A percentile compares a stretch with the other conserved stretches of the same genome.
Evolutionary conservation across 2,888 invertebrate species (phyloP).

Genomic region (Torymus texanus): DNA sequence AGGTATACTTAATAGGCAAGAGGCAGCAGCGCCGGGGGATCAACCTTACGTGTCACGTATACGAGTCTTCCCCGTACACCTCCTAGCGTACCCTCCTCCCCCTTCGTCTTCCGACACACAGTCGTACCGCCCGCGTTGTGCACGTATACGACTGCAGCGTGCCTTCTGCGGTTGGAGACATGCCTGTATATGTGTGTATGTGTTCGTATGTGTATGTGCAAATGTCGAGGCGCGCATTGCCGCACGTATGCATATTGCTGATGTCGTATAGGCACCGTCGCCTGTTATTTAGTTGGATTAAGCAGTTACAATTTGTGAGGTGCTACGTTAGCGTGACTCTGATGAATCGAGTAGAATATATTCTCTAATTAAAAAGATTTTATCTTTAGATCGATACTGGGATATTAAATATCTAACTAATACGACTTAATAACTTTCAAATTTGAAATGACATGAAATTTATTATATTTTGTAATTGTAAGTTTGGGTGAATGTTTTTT

Average conservation of each 20-base stretch:
- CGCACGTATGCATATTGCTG: slow-evolving; percentile 22
- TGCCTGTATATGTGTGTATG: background rate
- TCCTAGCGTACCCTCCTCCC: too few relatives aligned
- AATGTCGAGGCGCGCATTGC: background rate
- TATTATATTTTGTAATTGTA: too few relatives aligned
- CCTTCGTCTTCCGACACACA: too few relatives aligned
- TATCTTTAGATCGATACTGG: too few relatives aligned
- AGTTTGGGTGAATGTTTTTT: too few relatives aligned
- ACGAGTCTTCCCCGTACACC: slow-evolving; percentile 21
- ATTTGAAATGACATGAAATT: too few relatives aligned
- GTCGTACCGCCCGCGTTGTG: background rate
- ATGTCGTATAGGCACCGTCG: slow-evolving; percentile 8
- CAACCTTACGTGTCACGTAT: slow-evolving; percentile 61
- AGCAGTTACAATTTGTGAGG: background rate
- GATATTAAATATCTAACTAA: too few relatives aligned
- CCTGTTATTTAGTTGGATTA: slow-evolving; percentile 27
- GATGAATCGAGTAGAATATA: background rate
- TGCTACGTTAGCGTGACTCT: background rate
- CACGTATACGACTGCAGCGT: background rate
- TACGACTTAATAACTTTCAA: too few relatives aligned
- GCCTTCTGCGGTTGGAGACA: too few relatives aligned
- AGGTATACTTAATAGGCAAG: slow-evolving; percentile 61
- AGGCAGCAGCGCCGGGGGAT: slow-evolving; percentile 55
- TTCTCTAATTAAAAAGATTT: too few relatives aligned
- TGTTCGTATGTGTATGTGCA: background rate